Evolutionary conservation across 2,113 vertebrate species (phyloP).

Genomic region (Macaca mulatta): DNA sequence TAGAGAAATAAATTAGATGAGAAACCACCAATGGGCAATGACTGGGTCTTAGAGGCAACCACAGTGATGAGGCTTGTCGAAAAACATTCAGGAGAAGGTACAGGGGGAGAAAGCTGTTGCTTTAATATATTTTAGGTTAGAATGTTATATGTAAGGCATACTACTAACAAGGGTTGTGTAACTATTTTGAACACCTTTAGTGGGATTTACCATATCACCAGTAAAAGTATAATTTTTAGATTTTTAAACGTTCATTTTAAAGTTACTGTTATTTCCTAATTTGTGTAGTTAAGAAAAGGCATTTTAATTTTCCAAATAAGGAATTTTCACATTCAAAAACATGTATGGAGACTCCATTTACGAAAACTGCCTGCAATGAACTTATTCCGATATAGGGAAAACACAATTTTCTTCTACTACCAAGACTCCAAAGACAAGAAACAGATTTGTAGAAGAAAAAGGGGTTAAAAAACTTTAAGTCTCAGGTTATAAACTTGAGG

Average conservation of each 20-base stretch:
- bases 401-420: background rate
- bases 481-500: background rate
- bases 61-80: background rate
- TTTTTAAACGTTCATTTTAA: conserved; percentile 36
- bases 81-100: background rate
- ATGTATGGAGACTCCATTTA: background rate
- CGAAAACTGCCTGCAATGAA: background rate
- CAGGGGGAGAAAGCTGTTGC: background rate
- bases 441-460: background rate
- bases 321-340: conserved; percentile 8
- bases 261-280: background rate
- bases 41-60: background rate
- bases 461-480: background rate
- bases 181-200: background rate
- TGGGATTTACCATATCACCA: background rate
- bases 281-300: background rate
- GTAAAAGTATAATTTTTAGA: background rate
- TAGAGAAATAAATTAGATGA: background rate
- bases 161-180: background rate
- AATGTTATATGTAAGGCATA: background rate
- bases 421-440: background rate
- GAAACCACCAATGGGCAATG: background rate
- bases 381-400: background rate
- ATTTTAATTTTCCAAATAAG: conserved; percentile 5
- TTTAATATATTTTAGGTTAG: background rate